These are phyloP conservation scores for Oasisia sp. DNA, from an alignment of 2,888 invertebrate species.

Conservation along the genomic window DNA sequence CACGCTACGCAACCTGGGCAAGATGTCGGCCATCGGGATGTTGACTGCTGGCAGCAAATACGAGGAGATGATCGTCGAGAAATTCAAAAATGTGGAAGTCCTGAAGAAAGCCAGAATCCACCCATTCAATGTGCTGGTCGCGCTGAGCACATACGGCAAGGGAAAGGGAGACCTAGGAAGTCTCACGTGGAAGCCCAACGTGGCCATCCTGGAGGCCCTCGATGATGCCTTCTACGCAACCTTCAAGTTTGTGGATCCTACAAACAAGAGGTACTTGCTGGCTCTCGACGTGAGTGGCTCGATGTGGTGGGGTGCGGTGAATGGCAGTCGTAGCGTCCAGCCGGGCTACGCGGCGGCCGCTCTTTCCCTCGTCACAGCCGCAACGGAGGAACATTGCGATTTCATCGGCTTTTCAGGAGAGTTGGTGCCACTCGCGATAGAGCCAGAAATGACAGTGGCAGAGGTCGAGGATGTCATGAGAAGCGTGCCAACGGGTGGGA, in stretches of 20 bases:
- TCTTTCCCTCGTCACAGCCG: slow-evolving; percentile 59
- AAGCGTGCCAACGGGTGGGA: slow-evolving; percentile 45
- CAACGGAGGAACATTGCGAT: slow-evolving; percentile 53
- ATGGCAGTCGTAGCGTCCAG: slow-evolving; percentile 66
- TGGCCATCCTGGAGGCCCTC: slow-evolving; percentile 48
- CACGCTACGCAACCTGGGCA: slow-evolving; percentile 63
- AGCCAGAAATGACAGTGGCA: slow-evolving; percentile 40
- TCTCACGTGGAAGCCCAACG: slow-evolving; percentile 55
- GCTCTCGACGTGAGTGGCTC: slow-evolving; percentile 71
- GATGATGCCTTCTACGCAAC: slow-evolving; percentile 61
- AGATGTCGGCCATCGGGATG: slow-evolving; percentile 52
- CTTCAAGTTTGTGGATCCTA: slow-evolving; percentile 68
- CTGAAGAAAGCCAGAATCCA: slow-evolving; percentile 58
- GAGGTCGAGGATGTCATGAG: slow-evolving; percentile 36
- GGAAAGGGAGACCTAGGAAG: slow-evolving; percentile 61
- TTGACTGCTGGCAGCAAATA: slow-evolving; percentile 43
- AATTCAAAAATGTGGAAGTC: slow-evolving; percentile 48
- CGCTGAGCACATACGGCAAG: slow-evolving; percentile 55
- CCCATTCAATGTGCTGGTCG: slow-evolving; percentile 62
- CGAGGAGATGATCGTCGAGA: slow-evolving; percentile 43
- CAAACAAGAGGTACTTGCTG: slow-evolving; percentile 70
- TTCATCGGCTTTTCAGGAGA: slow-evolving; percentile 35
- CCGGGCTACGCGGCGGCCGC: slow-evolving; percentile 71
- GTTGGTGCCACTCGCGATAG: slow-evolving; percentile 28
- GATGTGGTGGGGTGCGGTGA: slow-evolving; percentile 62